A percentile compares a stretch with the other conserved stretches of the same genome.
These are phyloP conservation scores for Rhopilema esculentum DNA, from an alignment of 30 jellyfish, hydroid and myxozoan species.

Conservation along the genomic window DNA sequence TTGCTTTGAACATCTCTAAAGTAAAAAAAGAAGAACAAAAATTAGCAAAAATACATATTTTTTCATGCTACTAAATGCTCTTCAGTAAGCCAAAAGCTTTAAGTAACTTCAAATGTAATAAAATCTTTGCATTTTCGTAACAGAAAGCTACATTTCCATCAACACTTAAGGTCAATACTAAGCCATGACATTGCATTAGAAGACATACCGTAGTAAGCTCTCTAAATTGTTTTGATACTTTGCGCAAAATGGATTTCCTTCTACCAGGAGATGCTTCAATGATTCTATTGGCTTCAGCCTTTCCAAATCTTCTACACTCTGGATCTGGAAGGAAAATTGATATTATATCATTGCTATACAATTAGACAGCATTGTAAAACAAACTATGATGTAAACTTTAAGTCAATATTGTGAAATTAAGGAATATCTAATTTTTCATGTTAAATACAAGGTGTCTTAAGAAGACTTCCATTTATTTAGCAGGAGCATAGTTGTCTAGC, in stretches of 20 bases:
- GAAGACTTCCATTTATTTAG: too few species aligned
- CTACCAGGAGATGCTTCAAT: constrained; percentile 24
- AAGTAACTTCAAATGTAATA: background rate
- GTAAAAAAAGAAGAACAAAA: background rate
- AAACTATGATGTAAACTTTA: background rate
- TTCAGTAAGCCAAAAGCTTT: background rate
- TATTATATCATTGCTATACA: background rate
- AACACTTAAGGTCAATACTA: too few species aligned
- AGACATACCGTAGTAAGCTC: constrained; percentile 27
- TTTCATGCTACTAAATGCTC: background rate
- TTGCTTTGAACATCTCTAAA: constrained; percentile 61
- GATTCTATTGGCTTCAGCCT: constrained; percentile 32
- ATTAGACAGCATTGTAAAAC: too few species aligned
- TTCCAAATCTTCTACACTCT: constrained; percentile 55
- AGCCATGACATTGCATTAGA: too few species aligned
- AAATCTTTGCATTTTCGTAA: too few species aligned
- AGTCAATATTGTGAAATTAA: too few species aligned
- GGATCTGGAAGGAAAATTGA: constrained; percentile 28
- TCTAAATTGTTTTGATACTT: constrained; percentile 44
- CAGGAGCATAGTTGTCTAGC: too few species aligned
- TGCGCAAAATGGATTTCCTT: constrained; percentile 49
- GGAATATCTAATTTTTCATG: too few species aligned
- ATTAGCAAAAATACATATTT: background rate
- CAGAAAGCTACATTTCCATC: background rate
- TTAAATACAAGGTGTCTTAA: too few species aligned